Evolutionary conservation across 2,888 invertebrate species (phyloP), one percentile per base, ranked within the genome.

Genomic region (Ypsolopha sequella): DNA sequence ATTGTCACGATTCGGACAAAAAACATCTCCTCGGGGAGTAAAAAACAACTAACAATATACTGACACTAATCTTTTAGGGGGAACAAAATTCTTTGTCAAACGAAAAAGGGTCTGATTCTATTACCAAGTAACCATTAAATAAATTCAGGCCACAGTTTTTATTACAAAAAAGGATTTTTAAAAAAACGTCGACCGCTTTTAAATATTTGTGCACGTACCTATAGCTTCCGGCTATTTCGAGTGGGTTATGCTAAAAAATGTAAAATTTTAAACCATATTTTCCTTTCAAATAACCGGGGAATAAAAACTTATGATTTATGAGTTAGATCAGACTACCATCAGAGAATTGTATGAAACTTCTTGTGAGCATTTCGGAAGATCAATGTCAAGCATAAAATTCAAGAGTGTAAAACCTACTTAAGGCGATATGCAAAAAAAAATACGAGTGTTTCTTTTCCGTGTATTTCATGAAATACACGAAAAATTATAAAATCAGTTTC

Each of bases 71-170:
- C 85, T 81, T 70, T 75, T 73, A 63, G 64, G 70, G 73, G 70
- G 73, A 68, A 72, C 66, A 70, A 71, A 63, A 68, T 62, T 68
- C 69, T 69, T 75, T 78, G 78, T 79, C 73, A 70, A 74, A 70
- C 65, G 68, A 69, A 77, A 63, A 84, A 79, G 78, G 77, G 74
- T 73, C 81, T 66, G 70, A 72, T 66, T 71, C 68, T 71, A 64
- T 79, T 72, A 80, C 76, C 79, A 77, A 78, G 79, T 78, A 74
- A 80, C 84, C 77, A 84, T 86, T 84, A 82, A 85, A 81, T 85
- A 82, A 80, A 84, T 80, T 80, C 70, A 69, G 65, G 59, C 58
- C 61, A 54, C 54, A 52, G 50, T 49, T 54, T 51, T 49, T 60
- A 49, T 52, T 56, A 61, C 60, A 73, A 73, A 80, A 76, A 74